Base-by-base conservation (phyloP, 2,113 vertebrate species). In the Serinus canaria region DNA sequence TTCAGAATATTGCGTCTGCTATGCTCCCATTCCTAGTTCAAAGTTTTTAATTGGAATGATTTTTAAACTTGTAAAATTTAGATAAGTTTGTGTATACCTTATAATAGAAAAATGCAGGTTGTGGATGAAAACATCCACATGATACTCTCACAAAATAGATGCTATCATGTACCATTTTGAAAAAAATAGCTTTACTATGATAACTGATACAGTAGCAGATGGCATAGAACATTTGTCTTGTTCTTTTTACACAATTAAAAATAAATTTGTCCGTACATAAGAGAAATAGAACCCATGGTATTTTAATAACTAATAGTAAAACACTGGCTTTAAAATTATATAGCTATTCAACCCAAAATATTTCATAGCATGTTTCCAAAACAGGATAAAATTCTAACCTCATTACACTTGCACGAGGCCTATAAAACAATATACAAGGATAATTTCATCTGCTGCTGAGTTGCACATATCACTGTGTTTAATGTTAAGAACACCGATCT, bases 281-380 rank as follows among this genome's bases (percentile, higher is more conserved):
- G 56, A 63, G 73, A 83, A 87, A 82, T 49, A 72, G 52, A 90
- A 83, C 9, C 11, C 66, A 74, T 35, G 23, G 8, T 68, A 87
- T 87, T 78, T 90, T 83, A 87, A 78, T 72, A 90, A 62, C 41
- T 67, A 56, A 23, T 83, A 78, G 56, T 84, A 81, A 94, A 80
- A 55, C 41, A 81, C 16, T 81, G 21, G 4, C 22, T 92, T 89
- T 76, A 89, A 60, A 94, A 89, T 50, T 72, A 43, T 56, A 67
- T 81, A 72, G 28, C 35, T 81, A 56, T 46, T 81, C 46, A 81
- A 76, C 66, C 41, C 24, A 66, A 89, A 89, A 55, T 76, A 37
- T 76, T 92, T 92, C 75, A 91, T 50, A 59, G 41, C 35, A 60
- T 85, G 31, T 89, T 94, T 84, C 80, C 44, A 91, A 94, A 64